Conservation (phyloP, 1,140 invertebrate genomes). For the Pteromalus puparum region DNA sequence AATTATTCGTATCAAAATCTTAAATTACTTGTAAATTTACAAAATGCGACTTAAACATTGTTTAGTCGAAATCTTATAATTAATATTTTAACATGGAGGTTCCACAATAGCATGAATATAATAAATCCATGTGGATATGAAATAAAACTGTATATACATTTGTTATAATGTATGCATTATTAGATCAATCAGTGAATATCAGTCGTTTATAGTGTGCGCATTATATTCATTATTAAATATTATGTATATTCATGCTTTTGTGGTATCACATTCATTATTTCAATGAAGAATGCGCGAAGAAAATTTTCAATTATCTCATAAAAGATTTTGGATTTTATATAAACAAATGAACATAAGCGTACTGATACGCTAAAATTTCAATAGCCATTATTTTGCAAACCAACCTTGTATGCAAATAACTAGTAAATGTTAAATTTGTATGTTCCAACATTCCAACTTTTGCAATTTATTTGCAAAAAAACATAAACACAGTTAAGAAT, state of each 20-base stretch:
- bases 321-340: not conserved
- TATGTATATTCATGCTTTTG: not conserved
- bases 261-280: not conserved
- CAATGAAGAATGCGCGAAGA: not conserved
- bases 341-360: not conserved
- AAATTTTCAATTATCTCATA: no score
- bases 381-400: no score
- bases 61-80: not conserved
- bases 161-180: not conserved
- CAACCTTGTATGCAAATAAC: no score
- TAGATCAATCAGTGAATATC: not conserved
- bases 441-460: no score
- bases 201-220: not conserved
- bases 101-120: slow-evolving; percentile 1
- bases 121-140: not conserved
- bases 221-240: not conserved
- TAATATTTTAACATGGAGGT: not conserved
- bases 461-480: no score
- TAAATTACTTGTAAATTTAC: not conserved
- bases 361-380: not conserved
- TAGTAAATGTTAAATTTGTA: no score
- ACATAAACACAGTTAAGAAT: not conserved
- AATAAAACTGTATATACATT: not conserved
- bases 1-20: not conserved
- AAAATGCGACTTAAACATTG: not conserved